Evolutionary conservation across 2,888 invertebrate genomes (phyloP).

Genomic region (Acanthosepion lycidas): DNA sequence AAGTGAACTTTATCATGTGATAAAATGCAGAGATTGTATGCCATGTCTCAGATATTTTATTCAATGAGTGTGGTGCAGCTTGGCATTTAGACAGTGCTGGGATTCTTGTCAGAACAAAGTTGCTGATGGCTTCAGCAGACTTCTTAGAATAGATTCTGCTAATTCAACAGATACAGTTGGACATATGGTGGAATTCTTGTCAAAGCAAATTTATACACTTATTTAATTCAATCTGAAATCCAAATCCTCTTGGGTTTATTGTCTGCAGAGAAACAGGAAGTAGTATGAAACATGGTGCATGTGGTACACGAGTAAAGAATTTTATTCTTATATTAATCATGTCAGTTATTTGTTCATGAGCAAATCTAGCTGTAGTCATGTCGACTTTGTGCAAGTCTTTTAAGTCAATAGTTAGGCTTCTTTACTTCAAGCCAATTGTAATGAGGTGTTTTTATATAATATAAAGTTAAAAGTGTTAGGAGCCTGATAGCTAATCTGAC

Average conservation of each 20-base stretch:
- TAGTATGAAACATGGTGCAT: background rate
- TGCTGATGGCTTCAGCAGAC: background rate
- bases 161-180: background rate
- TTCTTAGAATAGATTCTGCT: background rate
- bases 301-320: background rate
- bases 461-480: too few relatives aligned
- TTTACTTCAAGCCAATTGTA: too few relatives aligned
- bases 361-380: background rate
- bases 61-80: background rate
- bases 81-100: background rate
- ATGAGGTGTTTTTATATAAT: too few relatives aligned
- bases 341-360: background rate
- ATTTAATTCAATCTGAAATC: slow-evolving; percentile 23
- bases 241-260: slow-evolving; percentile 33
- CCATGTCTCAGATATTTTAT: background rate
- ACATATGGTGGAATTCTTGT: slow-evolving; percentile 33
- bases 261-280: background rate
- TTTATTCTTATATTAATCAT: background rate
- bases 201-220: slow-evolving; percentile 22
- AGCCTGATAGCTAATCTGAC: too few relatives aligned
- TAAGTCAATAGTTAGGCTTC: too few relatives aligned
- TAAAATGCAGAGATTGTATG: background rate
- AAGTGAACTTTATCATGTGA: background rate
- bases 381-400: background rate
- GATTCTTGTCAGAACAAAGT: background rate